Conservation (phyloP, 2,888 invertebrate species). For the Cacoxenus indagator region DNA sequence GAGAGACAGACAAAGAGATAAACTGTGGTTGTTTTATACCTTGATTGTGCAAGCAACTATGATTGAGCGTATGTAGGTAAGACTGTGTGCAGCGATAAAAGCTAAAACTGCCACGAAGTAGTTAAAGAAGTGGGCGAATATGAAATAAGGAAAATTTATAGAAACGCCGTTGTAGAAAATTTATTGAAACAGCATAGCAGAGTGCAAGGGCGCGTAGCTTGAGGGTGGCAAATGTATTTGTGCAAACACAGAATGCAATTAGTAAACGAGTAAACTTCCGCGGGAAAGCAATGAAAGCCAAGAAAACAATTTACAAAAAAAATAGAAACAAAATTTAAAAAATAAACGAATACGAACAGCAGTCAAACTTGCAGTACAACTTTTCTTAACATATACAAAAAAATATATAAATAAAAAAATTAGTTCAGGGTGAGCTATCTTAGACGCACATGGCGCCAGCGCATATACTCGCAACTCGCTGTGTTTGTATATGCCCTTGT, state of each 20-base stretch:
- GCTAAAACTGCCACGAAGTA: background rate
- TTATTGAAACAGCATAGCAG: constrained; percentile 7
- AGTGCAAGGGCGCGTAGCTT: background rate
- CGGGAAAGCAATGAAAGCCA: background rate
- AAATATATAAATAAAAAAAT: background rate
- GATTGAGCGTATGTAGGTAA: background rate
- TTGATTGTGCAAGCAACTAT: background rate
- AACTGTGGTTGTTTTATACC: too few relatives aligned
- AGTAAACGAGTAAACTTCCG: background rate
- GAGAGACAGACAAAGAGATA: background rate
- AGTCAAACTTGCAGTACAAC: too few relatives aligned
- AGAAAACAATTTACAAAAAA: background rate
- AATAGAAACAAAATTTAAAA: background rate
- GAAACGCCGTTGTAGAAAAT: constrained; percentile 5
- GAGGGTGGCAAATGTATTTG: background rate
- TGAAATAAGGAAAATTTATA: background rate
- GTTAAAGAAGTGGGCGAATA: background rate
- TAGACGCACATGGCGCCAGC: constrained; percentile 1
- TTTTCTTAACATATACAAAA: background rate
- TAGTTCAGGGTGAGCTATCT: constrained; percentile 21
- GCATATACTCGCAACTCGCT: background rate
- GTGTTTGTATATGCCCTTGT: background rate
- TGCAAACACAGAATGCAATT: background rate
- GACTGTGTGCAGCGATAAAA: background rate
- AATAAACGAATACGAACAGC: background rate